phyloP scores from a whole-genome alignment of 2,113 vertebrate genomes.

The Pelusios castaneus region DNA sequence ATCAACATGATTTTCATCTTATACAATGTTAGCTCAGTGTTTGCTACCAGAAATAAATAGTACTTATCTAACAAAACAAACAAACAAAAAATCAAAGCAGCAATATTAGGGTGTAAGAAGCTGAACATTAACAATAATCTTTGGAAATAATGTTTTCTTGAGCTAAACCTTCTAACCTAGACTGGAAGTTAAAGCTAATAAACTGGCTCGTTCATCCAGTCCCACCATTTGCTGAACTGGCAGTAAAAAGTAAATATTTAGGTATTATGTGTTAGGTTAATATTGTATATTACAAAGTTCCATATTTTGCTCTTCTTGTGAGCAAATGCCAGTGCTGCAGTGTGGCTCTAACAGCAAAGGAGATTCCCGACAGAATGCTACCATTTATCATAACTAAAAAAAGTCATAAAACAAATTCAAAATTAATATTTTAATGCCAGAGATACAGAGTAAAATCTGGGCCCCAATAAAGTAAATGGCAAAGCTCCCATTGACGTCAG shows the following conservation, averaged over 20 bases:
- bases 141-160: not conserved
- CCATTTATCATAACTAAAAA: not conserved
- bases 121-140: not conserved
- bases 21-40: not conserved
- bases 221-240: not conserved
- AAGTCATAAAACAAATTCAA: not conserved
- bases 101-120: fast-evolving
- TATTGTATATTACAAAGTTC: not conserved
- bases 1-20: not conserved
- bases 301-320: not conserved
- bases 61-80: no score
- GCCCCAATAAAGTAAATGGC: not conserved
- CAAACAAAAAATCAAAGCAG: not conserved
- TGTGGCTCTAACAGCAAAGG: not conserved
- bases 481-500: not conserved
- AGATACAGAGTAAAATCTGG: not conserved
- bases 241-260: fast-evolving
- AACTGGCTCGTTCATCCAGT: not conserved
- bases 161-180: not conserved
- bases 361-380: not conserved
- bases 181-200: not conserved
- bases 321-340: fast-evolving
- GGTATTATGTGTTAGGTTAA: not conserved
- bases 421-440: not conserved
- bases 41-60: not conserved